Conservation (phyloP, 1,140 invertebrate genomes). For the Episyrphus balteatus region DNA sequence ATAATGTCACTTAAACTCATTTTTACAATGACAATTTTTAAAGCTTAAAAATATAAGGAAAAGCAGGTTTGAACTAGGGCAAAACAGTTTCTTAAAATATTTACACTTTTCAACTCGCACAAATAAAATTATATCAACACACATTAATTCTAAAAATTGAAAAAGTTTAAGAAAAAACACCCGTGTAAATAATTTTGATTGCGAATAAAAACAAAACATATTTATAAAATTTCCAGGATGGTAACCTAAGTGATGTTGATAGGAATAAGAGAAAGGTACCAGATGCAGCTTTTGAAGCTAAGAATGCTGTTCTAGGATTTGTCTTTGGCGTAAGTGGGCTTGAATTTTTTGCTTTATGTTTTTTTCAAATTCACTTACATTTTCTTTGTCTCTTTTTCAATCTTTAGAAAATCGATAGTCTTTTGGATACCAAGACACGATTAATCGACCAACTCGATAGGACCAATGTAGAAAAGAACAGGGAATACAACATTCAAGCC, state of each 20-base stretch:
- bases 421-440: conserved; percentile 61
- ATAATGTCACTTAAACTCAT: too few relatives aligned
- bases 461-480: conserved; percentile 60
- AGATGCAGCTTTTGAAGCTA: conserved; percentile 54
- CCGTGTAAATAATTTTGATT: too few relatives aligned
- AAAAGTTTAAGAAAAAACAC: too few relatives aligned
- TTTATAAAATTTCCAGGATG: too few relatives aligned
- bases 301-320: conserved; percentile 64
- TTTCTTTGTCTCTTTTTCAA: conserved; percentile 2
- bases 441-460: conserved; percentile 54
- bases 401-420: conserved; percentile 59
- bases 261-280: conserved; percentile 63
- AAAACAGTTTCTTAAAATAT: too few relatives aligned
- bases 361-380: neutral
- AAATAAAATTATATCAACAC: too few relatives aligned
- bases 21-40: too few relatives aligned
- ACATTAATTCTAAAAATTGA: too few relatives aligned
- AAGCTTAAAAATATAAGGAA: too few relatives aligned
- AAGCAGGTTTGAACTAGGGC: too few relatives aligned
- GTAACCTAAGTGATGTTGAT: conserved; percentile 19
- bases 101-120: too few relatives aligned
- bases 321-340: conserved; percentile 61
- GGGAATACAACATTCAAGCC: conserved; percentile 55
- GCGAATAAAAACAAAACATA: too few relatives aligned
- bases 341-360: neutral